Evolutionary conservation across 2,797 vertebrate species (phyloP).

Genomic region (Siniperca undulata): DNA sequence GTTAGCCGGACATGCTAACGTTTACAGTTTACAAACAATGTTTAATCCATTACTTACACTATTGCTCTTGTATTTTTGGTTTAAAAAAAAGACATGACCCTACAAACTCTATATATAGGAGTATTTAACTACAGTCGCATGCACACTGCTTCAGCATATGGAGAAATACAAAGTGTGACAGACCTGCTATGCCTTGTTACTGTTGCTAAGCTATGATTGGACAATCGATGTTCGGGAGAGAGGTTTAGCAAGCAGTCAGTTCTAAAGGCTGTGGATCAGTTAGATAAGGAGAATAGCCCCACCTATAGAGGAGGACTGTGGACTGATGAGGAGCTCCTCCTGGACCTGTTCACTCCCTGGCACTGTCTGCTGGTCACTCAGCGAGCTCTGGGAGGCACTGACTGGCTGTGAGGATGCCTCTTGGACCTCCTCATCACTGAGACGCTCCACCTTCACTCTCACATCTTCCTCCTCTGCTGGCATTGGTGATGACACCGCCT

Average conservation of each 20-base stretch:
- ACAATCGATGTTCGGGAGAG: neutral
- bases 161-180: neutral
- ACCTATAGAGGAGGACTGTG: slow-evolving; percentile 98
- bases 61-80: neutral
- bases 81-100: neutral
- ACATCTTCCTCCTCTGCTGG: slow-evolving; percentile 92
- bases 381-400: slow-evolving; percentile 96
- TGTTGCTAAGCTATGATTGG: neutral
- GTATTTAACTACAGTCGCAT: neutral
- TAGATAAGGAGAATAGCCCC: slow-evolving; percentile 29
- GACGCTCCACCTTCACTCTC: slow-evolving; percentile 95
- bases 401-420: slow-evolving; percentile 95
- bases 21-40: neutral
- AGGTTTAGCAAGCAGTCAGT: neutral
- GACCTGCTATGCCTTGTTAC: neutral
- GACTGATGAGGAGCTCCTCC: slow-evolving; percentile 96
- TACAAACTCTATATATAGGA: neutral
- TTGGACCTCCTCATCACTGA: slow-evolving; percentile 98
- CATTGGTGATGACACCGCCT: slow-evolving; percentile 86
- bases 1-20: neutral
- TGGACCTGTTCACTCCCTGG: slow-evolving; percentile 96
- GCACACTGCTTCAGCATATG: neutral
- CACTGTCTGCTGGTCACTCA: slow-evolving; percentile 97
- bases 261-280: neutral
- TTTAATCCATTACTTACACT: neutral